Percentiles rank a stretch among this genome's conserved stretches.
Evolutionary conservation across 1,140 invertebrate genomes (phyloP).

Genomic region (Cyclina sinensis): DNA sequence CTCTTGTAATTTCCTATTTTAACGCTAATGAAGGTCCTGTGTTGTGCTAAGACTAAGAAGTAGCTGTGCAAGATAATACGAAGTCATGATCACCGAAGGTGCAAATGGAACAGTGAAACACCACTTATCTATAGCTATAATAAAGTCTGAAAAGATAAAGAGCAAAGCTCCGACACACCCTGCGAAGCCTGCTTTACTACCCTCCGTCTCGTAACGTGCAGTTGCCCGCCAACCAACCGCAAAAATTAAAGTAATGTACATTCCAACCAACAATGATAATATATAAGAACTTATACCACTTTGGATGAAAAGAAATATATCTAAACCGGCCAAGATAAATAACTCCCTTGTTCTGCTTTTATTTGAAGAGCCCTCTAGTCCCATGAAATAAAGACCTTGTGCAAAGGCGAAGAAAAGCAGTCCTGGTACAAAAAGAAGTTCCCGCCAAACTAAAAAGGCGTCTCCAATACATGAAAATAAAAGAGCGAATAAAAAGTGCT

Average conservation of each 20-base stretch:
- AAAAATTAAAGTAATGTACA: constrained; percentile 67
- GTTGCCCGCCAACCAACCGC: constrained; percentile 60
- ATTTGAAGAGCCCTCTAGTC: constrained; percentile 22
- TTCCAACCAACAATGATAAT: constrained; percentile 55
- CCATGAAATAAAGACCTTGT: constrained; percentile 69
- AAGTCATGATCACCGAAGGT: constrained; percentile 64
- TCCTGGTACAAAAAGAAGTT: constrained; percentile 70
- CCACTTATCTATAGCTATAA: constrained; percentile 73
- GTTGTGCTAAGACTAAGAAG: constrained; percentile 65
- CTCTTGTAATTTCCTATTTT: too few relatives aligned
- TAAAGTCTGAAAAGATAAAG: constrained; percentile 70
- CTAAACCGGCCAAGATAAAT: constrained; percentile 51
- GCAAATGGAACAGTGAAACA: constrained; percentile 44
- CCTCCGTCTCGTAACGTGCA: constrained; percentile 61
- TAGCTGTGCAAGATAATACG: constrained; percentile 70
- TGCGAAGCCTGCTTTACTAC: constrained; percentile 30
- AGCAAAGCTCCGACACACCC: constrained; percentile 63
- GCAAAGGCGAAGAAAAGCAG: constrained; percentile 69
- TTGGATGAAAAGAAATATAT: constrained; percentile 62
- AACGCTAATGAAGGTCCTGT: constrained; percentile 22
- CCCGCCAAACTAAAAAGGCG: constrained; percentile 69
- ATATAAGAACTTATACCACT: constrained; percentile 62
- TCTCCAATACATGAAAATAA: constrained; percentile 69
- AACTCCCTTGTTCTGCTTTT: constrained; percentile 54
- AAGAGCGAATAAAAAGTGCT: constrained; percentile 56